Percentiles rank a stretch among this genome's conserved stretches.
Evolutionary conservation across 2,113 vertebrate species (phyloP).

Genomic region (Podiceps cristatus): DNA sequence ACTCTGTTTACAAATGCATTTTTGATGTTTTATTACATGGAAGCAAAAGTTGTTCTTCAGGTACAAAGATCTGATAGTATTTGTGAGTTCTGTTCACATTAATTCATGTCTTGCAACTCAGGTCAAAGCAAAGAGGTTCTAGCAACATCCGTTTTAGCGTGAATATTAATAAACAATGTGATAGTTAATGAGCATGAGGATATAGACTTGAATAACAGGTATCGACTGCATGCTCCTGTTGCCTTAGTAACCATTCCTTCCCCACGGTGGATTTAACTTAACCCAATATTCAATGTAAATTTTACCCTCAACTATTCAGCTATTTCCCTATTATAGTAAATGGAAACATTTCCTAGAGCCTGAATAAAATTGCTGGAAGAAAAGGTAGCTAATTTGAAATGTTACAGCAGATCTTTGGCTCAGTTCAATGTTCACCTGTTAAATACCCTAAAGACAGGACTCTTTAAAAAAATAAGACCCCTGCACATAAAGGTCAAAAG

Average conservation of each 20-base stretch:
- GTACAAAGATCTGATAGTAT: not conserved
- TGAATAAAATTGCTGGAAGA: not conserved
- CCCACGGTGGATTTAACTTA: constrained; percentile 7
- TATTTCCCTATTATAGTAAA: not conserved
- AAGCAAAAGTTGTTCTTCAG: not conserved
- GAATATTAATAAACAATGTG: constrained; percentile 38
- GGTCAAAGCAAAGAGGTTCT: not conserved
- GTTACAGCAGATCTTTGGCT: not conserved
- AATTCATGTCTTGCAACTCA: not conserved
- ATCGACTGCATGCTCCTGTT: not conserved
- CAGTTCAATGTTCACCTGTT: not conserved
- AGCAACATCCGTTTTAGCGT: not conserved
- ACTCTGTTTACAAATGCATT: not conserved
- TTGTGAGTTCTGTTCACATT: not conserved
- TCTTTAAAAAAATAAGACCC: not conserved
- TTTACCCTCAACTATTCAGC: not conserved
- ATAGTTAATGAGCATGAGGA: not conserved
- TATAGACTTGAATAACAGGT: constrained; percentile 42
- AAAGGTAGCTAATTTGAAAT: not conserved
- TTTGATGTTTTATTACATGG: not conserved
- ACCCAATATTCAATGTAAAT: not conserved
- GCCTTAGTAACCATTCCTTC: constrained; percentile 48
- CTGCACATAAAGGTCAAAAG: not conserved
- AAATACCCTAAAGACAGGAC: not conserved
- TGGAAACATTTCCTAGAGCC: not conserved